Conservation (phyloP, 2,888 invertebrate genomes). For the Crossocerus cetratus region DNA sequence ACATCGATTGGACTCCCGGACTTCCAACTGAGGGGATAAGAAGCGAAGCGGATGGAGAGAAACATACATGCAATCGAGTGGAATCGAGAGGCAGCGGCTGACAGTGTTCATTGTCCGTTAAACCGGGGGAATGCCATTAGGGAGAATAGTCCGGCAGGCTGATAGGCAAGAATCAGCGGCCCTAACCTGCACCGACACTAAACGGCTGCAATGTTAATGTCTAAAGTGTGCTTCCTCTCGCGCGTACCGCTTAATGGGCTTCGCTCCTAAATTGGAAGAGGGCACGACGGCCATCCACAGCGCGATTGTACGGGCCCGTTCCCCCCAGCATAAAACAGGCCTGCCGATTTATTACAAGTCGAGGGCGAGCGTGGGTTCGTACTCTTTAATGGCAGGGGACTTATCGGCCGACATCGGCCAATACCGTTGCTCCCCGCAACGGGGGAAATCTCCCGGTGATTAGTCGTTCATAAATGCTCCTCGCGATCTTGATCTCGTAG, state of each 20-base stretch:
- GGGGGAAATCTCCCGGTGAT: conserved; percentile 52
- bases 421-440: conserved; percentile 41
- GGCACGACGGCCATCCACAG: conserved; percentile 2
- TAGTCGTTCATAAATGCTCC: conserved; percentile 45
- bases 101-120: conserved; percentile 44
- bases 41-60: too few species aligned
- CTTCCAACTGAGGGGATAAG: not conserved
- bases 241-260: conserved; percentile 51
- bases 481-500: conserved; percentile 28
- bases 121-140: conserved; percentile 38
- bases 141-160: conserved; percentile 18
- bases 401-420: conserved; percentile 48
- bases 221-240: conserved; percentile 60
- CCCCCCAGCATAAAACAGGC: conserved; percentile 21
- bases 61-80: too few species aligned
- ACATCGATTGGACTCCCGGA: conserved; percentile 43
- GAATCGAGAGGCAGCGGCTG: not conserved
- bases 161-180: conserved; percentile 10
- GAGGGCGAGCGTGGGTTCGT: conserved; percentile 12
- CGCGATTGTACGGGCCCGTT: conserved; percentile 15
- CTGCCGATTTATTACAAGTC: conserved; percentile 41
- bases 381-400: conserved; percentile 36
- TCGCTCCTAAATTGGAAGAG: conserved; percentile 52
- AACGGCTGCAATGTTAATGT: conserved; percentile 59
- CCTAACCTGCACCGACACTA: conserved; percentile 36